These are phyloP conservation scores for Drosophila seguyi DNA, from an alignment of 1,140 invertebrate genomes.

Conservation along the genomic window DNA sequence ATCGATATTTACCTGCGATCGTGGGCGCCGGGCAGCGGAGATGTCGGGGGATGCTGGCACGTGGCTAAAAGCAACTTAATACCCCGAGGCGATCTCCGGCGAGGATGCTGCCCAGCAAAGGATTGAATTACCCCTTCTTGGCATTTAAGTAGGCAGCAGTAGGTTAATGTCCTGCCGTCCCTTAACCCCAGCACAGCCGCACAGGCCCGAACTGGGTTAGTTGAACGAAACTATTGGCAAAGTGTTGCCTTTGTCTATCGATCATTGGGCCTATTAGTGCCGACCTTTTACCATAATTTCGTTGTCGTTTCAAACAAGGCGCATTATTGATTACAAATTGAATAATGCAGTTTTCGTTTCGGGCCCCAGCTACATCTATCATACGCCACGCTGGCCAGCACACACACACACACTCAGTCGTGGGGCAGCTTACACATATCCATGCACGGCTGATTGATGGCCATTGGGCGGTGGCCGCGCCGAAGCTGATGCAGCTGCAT, in stretches of 20 bases:
- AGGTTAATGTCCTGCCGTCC: conserved; percentile 77
- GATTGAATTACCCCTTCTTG: conserved; percentile 70
- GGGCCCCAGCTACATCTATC: conserved; percentile 52
- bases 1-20: conserved; percentile 50
- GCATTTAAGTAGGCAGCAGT: conserved; percentile 20
- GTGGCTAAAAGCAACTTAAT: conserved; percentile 69
- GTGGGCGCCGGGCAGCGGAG: conserved; percentile 9
- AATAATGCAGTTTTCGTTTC: conserved; percentile 62
- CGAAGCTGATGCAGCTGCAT: conserved; percentile 11
- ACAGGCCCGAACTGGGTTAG: conserved; percentile 63
- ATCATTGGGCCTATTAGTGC: conserved; percentile 9
- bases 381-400: conserved; percentile 30
- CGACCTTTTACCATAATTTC: conserved; percentile 4
- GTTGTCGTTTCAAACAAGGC: conserved; percentile 12
- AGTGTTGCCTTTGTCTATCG: conserved; percentile 13
- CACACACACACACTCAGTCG: not conserved
- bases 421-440: conserved; percentile 22
- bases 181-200: conserved; percentile 55
- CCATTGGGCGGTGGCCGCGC: not conserved
- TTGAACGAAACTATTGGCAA: conserved; percentile 59
- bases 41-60: conserved; percentile 48
- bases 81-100: conserved; percentile 48
- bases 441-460: conserved; percentile 64
- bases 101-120: conserved; percentile 58
- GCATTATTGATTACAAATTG: conserved; percentile 72